Conservation (phyloP, 2,113 vertebrate genomes). For the Muscicapa adusta region DNA sequence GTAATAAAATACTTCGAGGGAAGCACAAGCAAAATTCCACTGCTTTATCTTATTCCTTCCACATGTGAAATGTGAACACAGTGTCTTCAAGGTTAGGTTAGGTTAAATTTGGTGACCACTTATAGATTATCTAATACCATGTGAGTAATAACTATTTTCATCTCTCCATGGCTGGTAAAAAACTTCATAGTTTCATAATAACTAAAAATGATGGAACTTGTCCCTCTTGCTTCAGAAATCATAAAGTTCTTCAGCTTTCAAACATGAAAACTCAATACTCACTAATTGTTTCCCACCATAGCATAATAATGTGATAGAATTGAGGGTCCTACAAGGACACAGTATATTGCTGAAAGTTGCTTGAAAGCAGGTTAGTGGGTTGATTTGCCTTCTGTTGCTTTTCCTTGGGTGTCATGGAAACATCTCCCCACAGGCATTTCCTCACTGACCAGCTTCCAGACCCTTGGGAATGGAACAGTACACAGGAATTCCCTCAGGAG, state of each 20-base stretch:
- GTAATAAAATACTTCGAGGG: not conserved
- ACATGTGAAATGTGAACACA: not conserved
- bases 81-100: not conserved
- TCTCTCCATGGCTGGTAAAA: not conserved
- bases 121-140: not conserved
- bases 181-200: not conserved
- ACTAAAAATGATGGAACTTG: not conserved
- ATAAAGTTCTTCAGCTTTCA: not conserved
- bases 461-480: not conserved
- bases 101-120: not conserved
- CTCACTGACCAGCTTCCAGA: not conserved
- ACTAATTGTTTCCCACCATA: not conserved
- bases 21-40: not conserved
- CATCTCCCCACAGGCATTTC: not conserved
- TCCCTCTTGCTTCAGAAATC: not conserved
- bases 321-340: not conserved
- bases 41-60: not conserved
- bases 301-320: not conserved
- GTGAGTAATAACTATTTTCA: not conserved
- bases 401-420: not conserved
- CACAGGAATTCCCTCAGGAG: not conserved
- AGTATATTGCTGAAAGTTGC: not conserved
- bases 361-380: not conserved
- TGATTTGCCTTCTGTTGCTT: not conserved
- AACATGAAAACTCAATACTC: not conserved